These are phyloP conservation scores for Drosophila mimica DNA, from an alignment of 2,888 invertebrate species.

Conservation along the genomic window DNA sequence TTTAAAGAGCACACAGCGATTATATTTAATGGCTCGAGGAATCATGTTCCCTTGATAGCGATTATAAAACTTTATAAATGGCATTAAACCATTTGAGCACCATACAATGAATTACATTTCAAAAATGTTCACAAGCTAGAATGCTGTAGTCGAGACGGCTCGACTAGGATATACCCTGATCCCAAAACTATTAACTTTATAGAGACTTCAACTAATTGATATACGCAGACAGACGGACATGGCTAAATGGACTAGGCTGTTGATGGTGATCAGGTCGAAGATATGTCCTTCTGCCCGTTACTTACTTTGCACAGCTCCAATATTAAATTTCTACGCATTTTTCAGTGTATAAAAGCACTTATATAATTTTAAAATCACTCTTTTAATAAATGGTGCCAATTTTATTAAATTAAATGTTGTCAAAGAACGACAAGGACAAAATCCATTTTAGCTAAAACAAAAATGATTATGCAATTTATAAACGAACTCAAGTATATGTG, in stretches of 20 bases:
- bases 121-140: not conserved
- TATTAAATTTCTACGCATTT: not conserved
- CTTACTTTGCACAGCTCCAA: not conserved
- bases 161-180: not conserved
- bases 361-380: not conserved
- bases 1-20: slow-evolving; percentile 3
- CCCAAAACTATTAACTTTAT: not conserved
- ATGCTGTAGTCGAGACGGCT: too few species aligned
- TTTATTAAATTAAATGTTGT: not conserved
- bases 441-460: not conserved
- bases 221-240: not conserved
- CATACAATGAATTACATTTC: not conserved
- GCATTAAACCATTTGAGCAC: not conserved
- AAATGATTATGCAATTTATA: not conserved
- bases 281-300: not conserved
- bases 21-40: not conserved
- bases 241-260: not conserved
- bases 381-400: not conserved
- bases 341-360: not conserved
- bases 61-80: not conserved
- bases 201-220: not conserved
- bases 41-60: not conserved
- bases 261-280: not conserved
- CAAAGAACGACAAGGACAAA: not conserved
- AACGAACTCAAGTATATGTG: not conserved